Evolutionary conservation across 2,113 vertebrate species (phyloP).

Genomic region (Phrynosoma platyrhinos): DNA sequence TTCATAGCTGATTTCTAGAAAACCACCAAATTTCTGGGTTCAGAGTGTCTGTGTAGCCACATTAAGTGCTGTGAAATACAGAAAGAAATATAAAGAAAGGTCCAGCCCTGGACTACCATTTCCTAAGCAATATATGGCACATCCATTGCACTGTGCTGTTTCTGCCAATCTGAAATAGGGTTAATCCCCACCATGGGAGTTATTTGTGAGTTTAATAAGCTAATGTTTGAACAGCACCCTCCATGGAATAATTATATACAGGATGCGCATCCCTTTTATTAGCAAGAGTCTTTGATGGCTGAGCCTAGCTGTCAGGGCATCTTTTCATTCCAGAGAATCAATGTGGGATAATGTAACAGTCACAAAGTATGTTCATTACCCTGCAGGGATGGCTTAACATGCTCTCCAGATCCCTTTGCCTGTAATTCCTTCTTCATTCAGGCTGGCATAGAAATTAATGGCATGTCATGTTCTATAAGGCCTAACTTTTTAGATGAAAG

Average conservation of each 20-base stretch:
- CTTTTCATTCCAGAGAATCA: constrained; percentile 43
- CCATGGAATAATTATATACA: not conserved
- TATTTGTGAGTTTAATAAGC: not conserved
- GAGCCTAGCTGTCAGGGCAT: constrained; percentile 41
- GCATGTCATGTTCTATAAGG: constrained; percentile 63
- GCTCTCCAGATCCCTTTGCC: constrained; percentile 49
- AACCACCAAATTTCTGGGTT: not conserved
- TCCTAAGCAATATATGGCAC: not conserved
- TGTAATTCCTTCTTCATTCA: constrained; percentile 60
- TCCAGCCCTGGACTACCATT: not conserved
- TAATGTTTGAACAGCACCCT: constrained; percentile 30
- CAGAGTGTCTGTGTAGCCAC: not conserved
- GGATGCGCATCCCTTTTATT: not conserved
- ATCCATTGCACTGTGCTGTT: not conserved
- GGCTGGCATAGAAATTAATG: constrained; percentile 72
- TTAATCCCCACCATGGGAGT: not conserved
- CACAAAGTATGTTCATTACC: constrained; percentile 48
- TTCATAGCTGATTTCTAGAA: not conserved
- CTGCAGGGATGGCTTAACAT: constrained; percentile 62
- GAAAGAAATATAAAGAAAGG: not conserved
- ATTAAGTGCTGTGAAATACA: not conserved
- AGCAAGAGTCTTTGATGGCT: constrained; percentile 33
- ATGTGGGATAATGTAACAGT: constrained; percentile 45
- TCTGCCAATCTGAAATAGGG: not conserved
- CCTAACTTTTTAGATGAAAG: constrained; percentile 70